These are phyloP conservation scores for Physella acuta DNA, from an alignment of 1,140 invertebrate species.

Conservation along the genomic window DNA sequence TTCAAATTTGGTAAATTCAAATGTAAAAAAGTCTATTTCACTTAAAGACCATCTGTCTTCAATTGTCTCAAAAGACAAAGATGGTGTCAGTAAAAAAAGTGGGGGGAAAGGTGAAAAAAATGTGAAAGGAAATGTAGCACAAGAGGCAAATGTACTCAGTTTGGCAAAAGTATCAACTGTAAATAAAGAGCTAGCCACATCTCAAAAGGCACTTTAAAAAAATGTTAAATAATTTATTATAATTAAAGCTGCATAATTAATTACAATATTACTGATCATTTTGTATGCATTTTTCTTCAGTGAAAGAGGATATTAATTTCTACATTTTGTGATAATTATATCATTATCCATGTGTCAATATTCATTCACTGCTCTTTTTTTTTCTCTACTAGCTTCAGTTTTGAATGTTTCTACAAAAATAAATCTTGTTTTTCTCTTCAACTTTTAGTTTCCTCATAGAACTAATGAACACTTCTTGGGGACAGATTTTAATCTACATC, in stretches of 20 bases:
- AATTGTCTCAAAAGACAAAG: constrained; percentile 22
- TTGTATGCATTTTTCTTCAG: neutral
- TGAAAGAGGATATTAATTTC: neutral
- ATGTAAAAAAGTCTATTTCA: constrained; percentile 7
- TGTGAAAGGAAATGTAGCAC: neutral
- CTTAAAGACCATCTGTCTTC: constrained; percentile 25
- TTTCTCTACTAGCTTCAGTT: neutral
- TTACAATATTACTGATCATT: neutral
- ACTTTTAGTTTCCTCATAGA: neutral
- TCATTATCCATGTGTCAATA: neutral
- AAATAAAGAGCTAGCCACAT: neutral
- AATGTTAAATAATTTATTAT: neutral
- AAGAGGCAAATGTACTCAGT: neutral
- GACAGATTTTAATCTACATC: neutral
- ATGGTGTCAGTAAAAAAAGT: neutral
- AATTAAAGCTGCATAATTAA: neutral
- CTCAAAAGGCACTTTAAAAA: neutral
- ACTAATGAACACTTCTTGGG: neutral
- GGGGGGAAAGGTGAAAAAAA: neutral
- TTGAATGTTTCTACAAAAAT: too few species aligned
- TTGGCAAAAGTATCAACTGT: neutral
- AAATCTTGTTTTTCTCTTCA: neutral
- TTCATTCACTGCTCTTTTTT: neutral
- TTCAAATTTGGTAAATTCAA: neutral
- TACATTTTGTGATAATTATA: neutral